Evolutionary conservation across 2,888 invertebrate genomes (phyloP).

Genomic region (Zygaena filipendulae): DNA sequence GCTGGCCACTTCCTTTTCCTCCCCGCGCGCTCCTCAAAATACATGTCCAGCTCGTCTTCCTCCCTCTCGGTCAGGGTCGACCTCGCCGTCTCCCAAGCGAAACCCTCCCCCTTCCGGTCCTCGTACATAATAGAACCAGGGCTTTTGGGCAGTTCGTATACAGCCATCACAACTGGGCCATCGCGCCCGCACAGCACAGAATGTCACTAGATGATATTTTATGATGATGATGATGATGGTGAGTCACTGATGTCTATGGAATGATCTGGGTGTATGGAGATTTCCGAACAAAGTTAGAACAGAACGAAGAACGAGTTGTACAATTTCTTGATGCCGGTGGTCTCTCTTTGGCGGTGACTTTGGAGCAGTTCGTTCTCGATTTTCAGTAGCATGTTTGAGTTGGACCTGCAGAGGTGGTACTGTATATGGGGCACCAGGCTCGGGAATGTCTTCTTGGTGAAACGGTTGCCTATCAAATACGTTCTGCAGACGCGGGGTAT

Average conservation of each 20-base stretch:
- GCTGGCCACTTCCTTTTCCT: slow-evolving; percentile 57
- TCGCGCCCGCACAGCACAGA: slow-evolving; percentile 25
- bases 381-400: slow-evolving; percentile 74
- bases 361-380: slow-evolving; percentile 80
- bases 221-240: too few species aligned
- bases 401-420: slow-evolving; percentile 37
- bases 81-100: slow-evolving; percentile 49
- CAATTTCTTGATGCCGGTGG: slow-evolving; percentile 86
- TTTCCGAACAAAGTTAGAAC: slow-evolving; percentile 81
- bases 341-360: slow-evolving; percentile 85
- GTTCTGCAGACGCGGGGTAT: slow-evolving; percentile 28
- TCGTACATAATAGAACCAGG: slow-evolving; percentile 41
- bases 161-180: slow-evolving; percentile 49
- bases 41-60: slow-evolving; percentile 52
- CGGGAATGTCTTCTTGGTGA: slow-evolving; percentile 33
- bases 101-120: slow-evolving; percentile 37
- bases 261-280: too few species aligned
- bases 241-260: slow-evolving; percentile 28
- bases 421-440: slow-evolving; percentile 37
- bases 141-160: slow-evolving; percentile 32
- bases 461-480: slow-evolving; percentile 37
- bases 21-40: slow-evolving; percentile 48
- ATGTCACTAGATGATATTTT: slow-evolving; percentile 43
- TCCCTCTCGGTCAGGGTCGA: slow-evolving; percentile 37
- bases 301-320: slow-evolving; percentile 90